phyloP scores from a whole-genome alignment of 2,113 vertebrate genomes.

The Lamprotornis superbus region DNA sequence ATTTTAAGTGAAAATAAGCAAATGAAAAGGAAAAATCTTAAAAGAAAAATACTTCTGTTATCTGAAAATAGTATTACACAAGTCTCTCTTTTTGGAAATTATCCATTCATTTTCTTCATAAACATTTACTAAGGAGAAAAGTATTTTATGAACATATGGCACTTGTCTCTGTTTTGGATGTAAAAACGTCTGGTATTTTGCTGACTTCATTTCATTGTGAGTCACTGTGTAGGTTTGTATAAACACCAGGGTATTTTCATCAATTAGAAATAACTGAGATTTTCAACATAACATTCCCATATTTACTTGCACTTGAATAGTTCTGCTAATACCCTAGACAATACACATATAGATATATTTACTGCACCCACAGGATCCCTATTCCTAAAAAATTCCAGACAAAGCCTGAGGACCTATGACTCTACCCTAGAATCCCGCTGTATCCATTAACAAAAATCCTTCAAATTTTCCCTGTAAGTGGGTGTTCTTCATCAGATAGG shows the following conservation, averaged over 20 bases:
- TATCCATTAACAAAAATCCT: background rate
- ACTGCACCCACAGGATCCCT: background rate
- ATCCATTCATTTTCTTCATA: conserved; percentile 70
- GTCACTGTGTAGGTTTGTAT: conserved; percentile 75
- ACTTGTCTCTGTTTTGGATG: conserved; percentile 79
- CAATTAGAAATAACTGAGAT: conserved; percentile 79
- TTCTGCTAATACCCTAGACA: conserved; percentile 18
- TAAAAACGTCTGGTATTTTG: conserved; percentile 80
- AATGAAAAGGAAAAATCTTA: conserved; percentile 33
- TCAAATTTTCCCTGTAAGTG: background rate
- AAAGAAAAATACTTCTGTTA: conserved; percentile 47
- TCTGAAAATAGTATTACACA: conserved; percentile 63
- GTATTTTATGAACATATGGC: conserved; percentile 82
- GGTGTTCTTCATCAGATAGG: background rate
- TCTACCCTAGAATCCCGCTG: background rate
- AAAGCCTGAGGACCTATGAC: background rate
- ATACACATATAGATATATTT: background rate
- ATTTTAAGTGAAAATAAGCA: conserved; percentile 9
- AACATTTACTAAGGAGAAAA: conserved; percentile 80
- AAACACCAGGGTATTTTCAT: conserved; percentile 80
- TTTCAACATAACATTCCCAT: conserved; percentile 63
- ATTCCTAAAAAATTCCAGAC: background rate
- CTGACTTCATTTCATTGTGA: conserved; percentile 81
- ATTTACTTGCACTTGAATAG: conserved; percentile 43
- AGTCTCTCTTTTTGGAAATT: conserved; percentile 59